Evolutionary conservation across 2,797 vertebrate genomes (phyloP), one percentile per base, ranked within the genome.

Genomic region (Parambassis ranga): DNA sequence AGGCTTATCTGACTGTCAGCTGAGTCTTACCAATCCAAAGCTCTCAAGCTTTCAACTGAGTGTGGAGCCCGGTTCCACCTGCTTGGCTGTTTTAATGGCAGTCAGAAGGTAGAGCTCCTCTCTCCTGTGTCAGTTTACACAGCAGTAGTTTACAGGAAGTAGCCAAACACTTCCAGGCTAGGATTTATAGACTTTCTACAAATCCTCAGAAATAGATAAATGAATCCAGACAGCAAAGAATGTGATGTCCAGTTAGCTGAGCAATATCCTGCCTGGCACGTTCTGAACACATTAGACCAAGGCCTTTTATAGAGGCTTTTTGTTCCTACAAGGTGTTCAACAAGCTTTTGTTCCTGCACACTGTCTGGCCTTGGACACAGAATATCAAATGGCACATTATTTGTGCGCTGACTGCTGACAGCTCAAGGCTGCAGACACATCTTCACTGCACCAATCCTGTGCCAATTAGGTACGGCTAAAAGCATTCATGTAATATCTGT

Each of bases 161-260:
- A 55, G 59, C 56, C 73, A 73, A 80, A 83, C 65, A 83, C 73
- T 84, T 87, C 37, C 64, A 68, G 88, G 88, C 57, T 67, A 66
- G 66, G 83, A 77, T 83, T 88, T 82, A 86, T 65, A 68, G 62
- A 73, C 78, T 78, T 75, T 58, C 59, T 71, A 75, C 83, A 85
- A 90, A 89, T 76, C 84, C 83, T 86, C 71, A 84, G 84, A 89
- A 84, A 87, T 67, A 91, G 87, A 80, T 85, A 68, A 85, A 87
- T 18, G 37, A 69, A 84, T 83, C 67, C 48, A 79, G 63, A 71
- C 49, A 55, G 74, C 50, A 55, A 78, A 56, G 69, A 75, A 83
- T 76, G 76, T 44, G 44, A 75, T 75, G 81, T 85, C 85, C 73
- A 68, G 73, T 83, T 74, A 79, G 73, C 70, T 59, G 74, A 74